Base-by-base conservation (phyloP, 1,140 invertebrate genomes). In the Neodiprion lecontei region DNA sequence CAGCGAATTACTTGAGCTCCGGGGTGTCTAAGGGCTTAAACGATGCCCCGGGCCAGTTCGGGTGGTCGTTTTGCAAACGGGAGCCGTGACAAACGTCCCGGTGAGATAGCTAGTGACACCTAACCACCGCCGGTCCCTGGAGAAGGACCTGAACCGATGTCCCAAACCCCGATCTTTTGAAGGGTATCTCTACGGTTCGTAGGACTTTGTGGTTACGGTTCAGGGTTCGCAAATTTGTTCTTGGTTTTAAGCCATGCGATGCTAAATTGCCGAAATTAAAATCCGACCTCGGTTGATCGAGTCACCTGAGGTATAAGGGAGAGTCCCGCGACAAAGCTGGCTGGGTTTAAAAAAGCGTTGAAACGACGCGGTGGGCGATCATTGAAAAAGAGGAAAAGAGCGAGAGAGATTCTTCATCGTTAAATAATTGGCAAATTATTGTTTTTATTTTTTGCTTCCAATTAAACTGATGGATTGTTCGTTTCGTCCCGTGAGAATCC, bases 31-130 rank as follows among this genome's bases (percentile, higher is more conserved):
- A 61, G n/a, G 53, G 53, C 53, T 61, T 61, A 61, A 61, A 61
- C 53, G 53, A 61, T 61, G 53, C 53, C 53, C 53, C 11, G 53
- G 53, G 53, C 53, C n/a, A 61, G 53, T 61, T 61, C n/a, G 53
- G 53, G 11, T 17, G 53, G 9, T 61, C 53, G 53, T 61, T 7
- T 61, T 61, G 53, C n/a, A 61, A 61, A 17, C 53, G 53, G 53
- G 53, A 61, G 53, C 11, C 53, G 53, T 61, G 53, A 61, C 53
- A 61, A 61, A 61, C 53, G 53, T 61, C 53, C 53, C 53, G 53
- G 53, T 61, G 53, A 61, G 53, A 61, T 61, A 61, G 53, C 53
- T 61, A 61, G 53, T 61, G 53, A 61, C 53, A 61, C 53, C 53
- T 61, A 61, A 61, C 53, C 53, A 61, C 53, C 53, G 53, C 53